Base-by-base conservation (phyloP, 2,888 invertebrate species). In the Trichopria drosophilae region DNA sequence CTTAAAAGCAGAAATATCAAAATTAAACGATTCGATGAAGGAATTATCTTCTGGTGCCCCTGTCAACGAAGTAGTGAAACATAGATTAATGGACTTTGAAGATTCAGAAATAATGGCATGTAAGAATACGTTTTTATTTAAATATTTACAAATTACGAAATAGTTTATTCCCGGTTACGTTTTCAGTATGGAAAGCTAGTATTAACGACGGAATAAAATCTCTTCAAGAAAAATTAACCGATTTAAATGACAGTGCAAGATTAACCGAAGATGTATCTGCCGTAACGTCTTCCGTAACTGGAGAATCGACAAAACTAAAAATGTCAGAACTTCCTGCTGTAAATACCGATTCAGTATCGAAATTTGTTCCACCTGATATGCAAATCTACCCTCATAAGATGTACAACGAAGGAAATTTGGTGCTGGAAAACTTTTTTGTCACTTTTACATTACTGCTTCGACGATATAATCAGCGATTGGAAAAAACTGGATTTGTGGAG, bases 81-180 rank as follows among this genome's bases (percentile, higher is more conserved):
- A 64, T 36, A 56, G 58, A 36, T 53, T 73, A n/a, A 19, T 35
- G 4, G 60, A 69, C 51, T 31, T 60, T 19, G 62, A 68, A 20
- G 61, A 71, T 40, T 34, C 43, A 18, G 60, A 68, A 40, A 61
- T 71, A 42, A 58, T 69, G 45, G 19, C 59, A 42, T 55, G 72
- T 72, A 34, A 57, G 57, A 36, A 16, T 15, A 10, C 18, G 6
- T 36, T 2, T 51, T 13, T 15, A 10, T 31, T 20, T 16, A 2
- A 12, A 45, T 44, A 19, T 39, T 50, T 26, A 9, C 10, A 29
- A n/a, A 31, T 9, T 20, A 6, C n/a, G 32, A 6, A 36, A 22
- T 34, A 28, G 13, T 44, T 34, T 9, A 40, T 23, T 46, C 41
- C 32, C n/a, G n/a, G n/a, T 46, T 47, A 43, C 46, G 43, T 50